Evolutionary conservation across 1,140 invertebrate species (phyloP).

Genomic region (Bombus vancouverensis): DNA sequence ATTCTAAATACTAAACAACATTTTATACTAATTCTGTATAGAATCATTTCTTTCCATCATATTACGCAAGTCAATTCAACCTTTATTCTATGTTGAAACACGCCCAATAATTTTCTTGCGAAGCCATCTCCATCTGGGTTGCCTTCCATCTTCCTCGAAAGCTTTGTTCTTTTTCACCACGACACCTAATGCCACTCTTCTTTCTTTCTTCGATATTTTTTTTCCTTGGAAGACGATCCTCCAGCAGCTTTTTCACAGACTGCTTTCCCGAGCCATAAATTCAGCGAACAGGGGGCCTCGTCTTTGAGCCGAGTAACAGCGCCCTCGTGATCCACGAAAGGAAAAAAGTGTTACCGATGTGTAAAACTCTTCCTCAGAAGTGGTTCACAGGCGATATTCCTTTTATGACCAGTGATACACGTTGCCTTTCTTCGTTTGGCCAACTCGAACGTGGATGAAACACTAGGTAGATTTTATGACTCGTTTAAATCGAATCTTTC

Average conservation of each 20-base stretch:
- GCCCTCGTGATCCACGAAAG: not conserved
- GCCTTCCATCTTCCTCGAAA: not conserved
- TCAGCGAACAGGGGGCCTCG: not conserved
- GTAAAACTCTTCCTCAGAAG: constrained; percentile 16
- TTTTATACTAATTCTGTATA: not conserved
- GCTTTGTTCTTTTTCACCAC: not conserved
- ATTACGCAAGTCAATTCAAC: not conserved
- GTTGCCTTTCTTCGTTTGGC: not conserved
- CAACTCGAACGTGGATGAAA: constrained; percentile 23
- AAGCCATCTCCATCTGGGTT: not conserved
- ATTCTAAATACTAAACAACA: not conserved
- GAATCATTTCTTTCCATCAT: not conserved
- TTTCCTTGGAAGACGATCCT: not conserved
- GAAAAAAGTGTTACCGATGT: constrained; percentile 36
- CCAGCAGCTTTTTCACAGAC: not conserved
- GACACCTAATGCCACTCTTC: too few species aligned
- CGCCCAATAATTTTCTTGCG: not conserved
- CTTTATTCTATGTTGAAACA: not conserved
- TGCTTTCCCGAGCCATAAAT: constrained; percentile 24
- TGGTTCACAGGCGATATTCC: constrained; percentile 50
- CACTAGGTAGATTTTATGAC: constrained; percentile 24
- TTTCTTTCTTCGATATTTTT: not conserved
- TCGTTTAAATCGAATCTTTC: constrained; percentile 31
- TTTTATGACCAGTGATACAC: constrained; percentile 40
- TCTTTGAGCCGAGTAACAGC: not conserved